These are phyloP conservation scores for Catagonus wagneri DNA, from an alignment of 2,113 vertebrate species.

Conservation along the genomic window DNA sequence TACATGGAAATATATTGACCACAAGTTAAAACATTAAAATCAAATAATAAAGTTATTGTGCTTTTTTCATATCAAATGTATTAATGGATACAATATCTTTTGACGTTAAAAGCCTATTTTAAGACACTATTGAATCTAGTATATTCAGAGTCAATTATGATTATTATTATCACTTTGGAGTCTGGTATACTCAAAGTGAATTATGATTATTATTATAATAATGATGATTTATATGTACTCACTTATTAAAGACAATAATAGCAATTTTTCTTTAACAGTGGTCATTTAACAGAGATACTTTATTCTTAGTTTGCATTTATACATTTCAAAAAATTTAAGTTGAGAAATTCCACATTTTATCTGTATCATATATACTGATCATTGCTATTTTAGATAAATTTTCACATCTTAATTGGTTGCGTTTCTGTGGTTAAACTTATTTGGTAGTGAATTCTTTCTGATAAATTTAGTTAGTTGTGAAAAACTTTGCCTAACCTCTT, in stretches of 20 bases:
- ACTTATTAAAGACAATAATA: not conserved
- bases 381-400: not conserved
- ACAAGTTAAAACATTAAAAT: not conserved
- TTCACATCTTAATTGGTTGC: not conserved
- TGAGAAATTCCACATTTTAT: not conserved
- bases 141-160: not conserved
- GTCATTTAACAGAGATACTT: not conserved
- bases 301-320: not conserved
- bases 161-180: not conserved
- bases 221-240: not conserved
- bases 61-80: not conserved
- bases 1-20: not conserved
- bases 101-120: not conserved
- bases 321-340: not conserved
- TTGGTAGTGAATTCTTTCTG: not conserved
- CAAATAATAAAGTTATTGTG: not conserved
- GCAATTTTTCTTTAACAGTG: not conserved
- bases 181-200: not conserved
- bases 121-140: not conserved
- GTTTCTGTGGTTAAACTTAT: not conserved
- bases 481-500: not conserved
- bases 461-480: not conserved
- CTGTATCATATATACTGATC: not conserved
- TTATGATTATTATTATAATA: not conserved
- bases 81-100: not conserved